phyloP scores from a whole-genome alignment of 2,797 vertebrate species.

The Echiichthys vipera region DNA sequence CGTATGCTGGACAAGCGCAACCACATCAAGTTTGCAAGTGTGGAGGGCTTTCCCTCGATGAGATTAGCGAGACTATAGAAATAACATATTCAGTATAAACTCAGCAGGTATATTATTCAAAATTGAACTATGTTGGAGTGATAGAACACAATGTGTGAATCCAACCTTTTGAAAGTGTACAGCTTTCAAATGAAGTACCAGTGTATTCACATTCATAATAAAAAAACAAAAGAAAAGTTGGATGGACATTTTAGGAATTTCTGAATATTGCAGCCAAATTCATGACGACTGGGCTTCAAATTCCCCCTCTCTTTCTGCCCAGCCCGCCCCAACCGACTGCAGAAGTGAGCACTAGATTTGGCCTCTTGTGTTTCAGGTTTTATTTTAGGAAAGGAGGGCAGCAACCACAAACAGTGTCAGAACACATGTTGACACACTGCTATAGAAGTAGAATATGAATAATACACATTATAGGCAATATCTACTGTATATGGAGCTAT shows the following conservation, averaged over 20 bases:
- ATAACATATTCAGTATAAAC: background rate
- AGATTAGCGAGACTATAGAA: background rate
- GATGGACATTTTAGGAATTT: background rate
- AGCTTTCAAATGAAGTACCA: background rate
- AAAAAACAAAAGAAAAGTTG: no score
- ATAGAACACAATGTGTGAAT: no score
- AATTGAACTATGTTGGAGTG: background rate
- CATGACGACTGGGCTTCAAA: slow-evolving; percentile 4
- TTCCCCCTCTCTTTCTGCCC: background rate
- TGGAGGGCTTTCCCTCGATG: background rate
- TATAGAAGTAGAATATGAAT: slow-evolving; percentile 46
- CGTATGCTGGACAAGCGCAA: slow-evolving; percentile 1
- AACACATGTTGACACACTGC: slow-evolving; percentile 63
- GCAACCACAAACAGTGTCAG: slow-evolving; percentile 53
- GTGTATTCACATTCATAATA: background rate
- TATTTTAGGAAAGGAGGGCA: slow-evolving; percentile 83
- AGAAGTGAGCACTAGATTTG: slow-evolving; percentile 62
- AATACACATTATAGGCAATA: slow-evolving; percentile 25
- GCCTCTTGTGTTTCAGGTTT: slow-evolving; percentile 57
- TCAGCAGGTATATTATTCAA: background rate
- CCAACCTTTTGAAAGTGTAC: background rate
- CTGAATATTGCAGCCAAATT: background rate
- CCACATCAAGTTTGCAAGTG: background rate
- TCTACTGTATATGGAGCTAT: background rate
- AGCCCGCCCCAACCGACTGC: slow-evolving; percentile 5